Base-by-base conservation (phyloP, 2,113 vertebrate species). In the Carettochelys insculpta region DNA sequence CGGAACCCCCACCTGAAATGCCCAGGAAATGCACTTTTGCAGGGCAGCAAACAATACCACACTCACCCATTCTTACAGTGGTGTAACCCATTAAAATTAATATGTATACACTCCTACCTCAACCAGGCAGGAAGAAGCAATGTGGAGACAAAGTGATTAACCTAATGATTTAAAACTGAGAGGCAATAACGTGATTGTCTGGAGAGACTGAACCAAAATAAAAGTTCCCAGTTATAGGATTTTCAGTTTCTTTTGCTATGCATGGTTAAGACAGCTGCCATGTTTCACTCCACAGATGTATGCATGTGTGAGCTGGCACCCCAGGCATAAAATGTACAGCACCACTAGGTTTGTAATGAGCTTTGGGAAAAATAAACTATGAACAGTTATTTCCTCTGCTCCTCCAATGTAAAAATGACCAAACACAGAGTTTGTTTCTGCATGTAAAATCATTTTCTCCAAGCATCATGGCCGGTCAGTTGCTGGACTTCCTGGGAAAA, bases 171-270 rank as follows among this genome's bases (percentile, higher is more conserved):
- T n/a, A n/a, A n/a, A n/a, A n/a, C n/a, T n/a, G n/a, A n/a, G n/a
- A n/a, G 38, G 43, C 38, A 91, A 95, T 24, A 73, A 87, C 22
- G 53, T 29, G 92, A 77, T 27, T 90, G 80, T 38, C 91, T 71
- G 61, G 38, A 80, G 41, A 68, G 82, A 88, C 7, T 91, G 84
- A 91, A 85, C 50, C 31, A 87, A 90, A 58, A 92, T 5, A 85
- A 84, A 45, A 91, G 85, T 83, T 51, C 76, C 80, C 38, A 75
- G 41, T 11, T 7, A 75, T 20, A 45, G 24, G 12, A 75, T 27
- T 84, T 38, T n/a, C 41, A 1, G 0, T 87, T 76, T 91, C 7
- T 47, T 47, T 76, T 47, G 45, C 19, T 34, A 31, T 87, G 53
- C 65, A 92, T 8, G 48, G 71, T 86, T 93, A 20, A 58, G 82